Conservation (phyloP, 2,888 invertebrate genomes). For the Melanargia galathea region DNA sequence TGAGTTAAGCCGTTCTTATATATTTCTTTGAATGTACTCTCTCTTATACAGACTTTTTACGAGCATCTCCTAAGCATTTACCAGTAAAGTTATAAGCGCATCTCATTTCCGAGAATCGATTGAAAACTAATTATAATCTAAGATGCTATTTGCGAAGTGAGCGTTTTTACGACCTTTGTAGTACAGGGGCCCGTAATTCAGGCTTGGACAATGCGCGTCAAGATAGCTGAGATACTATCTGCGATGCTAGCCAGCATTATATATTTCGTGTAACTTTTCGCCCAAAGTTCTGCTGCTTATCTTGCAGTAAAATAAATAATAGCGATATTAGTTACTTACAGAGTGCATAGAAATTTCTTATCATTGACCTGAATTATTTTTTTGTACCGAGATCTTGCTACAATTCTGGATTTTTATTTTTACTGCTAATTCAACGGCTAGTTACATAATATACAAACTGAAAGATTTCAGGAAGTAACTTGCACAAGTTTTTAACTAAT, state of each 20-base stretch:
- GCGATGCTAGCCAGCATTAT: neutral
- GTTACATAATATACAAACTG: no score
- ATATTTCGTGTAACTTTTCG: neutral
- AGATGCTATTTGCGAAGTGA: slow-evolving; percentile 31
- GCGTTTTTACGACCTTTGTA: slow-evolving; percentile 47
- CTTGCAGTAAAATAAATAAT: neutral
- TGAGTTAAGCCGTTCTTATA: no score
- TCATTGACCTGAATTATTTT: no score
- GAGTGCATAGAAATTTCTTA: no score
- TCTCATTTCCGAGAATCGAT: slow-evolving; percentile 32
- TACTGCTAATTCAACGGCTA: no score
- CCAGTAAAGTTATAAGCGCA: slow-evolving; percentile 15
- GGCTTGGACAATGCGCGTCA: slow-evolving; percentile 19
- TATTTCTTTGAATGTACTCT: no score
- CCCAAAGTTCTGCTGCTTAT: neutral
- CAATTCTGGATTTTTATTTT: no score
- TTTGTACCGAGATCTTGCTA: no score
- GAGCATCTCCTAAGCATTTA: neutral
- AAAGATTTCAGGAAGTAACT: no score
- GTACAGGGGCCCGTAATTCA: neutral
- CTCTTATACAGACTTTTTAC: no score
- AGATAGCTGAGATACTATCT: slow-evolving; percentile 17
- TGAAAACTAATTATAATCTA: slow-evolving; percentile 34
- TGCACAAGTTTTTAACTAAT: no score
- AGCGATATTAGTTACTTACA: neutral